These are phyloP conservation scores for Turdus rufiventris DNA, from an alignment of 2,113 vertebrate genomes.

Conservation along the genomic window DNA sequence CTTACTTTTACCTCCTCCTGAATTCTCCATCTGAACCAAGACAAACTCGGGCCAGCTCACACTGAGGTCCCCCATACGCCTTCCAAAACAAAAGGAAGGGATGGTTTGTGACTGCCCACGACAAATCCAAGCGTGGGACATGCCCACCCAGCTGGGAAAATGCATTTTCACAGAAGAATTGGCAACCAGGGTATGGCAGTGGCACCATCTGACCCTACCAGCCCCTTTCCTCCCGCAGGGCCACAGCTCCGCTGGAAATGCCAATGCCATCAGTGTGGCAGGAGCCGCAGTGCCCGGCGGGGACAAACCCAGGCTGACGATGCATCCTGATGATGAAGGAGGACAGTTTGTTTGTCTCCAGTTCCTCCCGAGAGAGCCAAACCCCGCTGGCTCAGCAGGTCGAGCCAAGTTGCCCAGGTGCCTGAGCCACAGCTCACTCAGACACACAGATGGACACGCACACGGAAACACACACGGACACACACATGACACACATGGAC, in stretches of 20 bases:
- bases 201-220: fast-evolving
- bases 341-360: not conserved
- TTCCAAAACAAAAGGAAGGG: not conserved
- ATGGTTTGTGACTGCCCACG: not conserved
- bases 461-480: no score
- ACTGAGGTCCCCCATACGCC: not conserved
- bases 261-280: not conserved
- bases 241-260: not conserved
- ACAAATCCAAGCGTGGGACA: not conserved
- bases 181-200: not conserved
- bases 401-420: no score
- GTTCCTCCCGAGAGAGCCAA: not conserved
- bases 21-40: not conserved
- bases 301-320: not conserved
- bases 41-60: fast-evolving
- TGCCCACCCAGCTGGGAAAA: no score
- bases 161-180: fast-evolving
- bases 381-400: not conserved
- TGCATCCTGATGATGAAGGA: conserved; percentile 17
- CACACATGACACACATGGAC: no score
- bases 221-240: no score
- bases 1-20: not conserved
- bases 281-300: fast-evolving
- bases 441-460: no score
- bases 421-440: no score